Base-by-base conservation (phyloP, 2,113 vertebrate species). In the Rhombomys opimus region DNA sequence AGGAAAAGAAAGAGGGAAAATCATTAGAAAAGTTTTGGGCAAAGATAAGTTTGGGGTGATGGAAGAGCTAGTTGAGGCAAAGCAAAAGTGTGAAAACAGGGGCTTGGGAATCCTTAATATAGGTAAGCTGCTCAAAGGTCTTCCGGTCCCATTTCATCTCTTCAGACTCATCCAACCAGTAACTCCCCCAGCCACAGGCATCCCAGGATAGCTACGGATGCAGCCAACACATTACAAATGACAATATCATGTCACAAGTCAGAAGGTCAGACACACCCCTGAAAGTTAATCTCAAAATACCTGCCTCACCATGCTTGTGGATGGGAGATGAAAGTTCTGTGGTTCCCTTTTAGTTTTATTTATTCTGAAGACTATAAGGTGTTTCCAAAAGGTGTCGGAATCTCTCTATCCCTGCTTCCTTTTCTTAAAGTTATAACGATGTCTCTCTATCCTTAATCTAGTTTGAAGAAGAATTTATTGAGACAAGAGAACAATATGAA, bases 401-500 rank as follows among this genome's bases (percentile, higher is more conserved):
- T 75, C 46, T 23, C 3, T 78, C 54, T 32, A 2, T 30, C 17
- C n/a, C 2, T 50, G 41, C 41, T 54, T 52, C 14, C 15, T 7
- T 81, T 46, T 35, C 17, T 88, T 81, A 77, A 78, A 78, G 3
- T 88, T 89, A 59, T 82, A 96, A 90, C 61, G 50, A 57, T 32
- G 8, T 38, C 41, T 82, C 13, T 86, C 54, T 91, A 4, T 94
- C 27, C 46, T 94, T 94, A 95, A 90, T 95, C 93, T 98, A 99
- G 99, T 99, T 99, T 97, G 99, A 99, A 92, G 99, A 99, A 97
- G 97, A 98, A 52, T 85, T 97, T 97, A 61, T 99, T 87, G 98
- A 98, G 94, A 99, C 96, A 67, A 98, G 97, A 61, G 98, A 99
- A 57, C 98, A 99, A 30, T 99, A 98, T 97, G 89, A 97, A 78